Evolutionary conservation across 2,113 vertebrate genomes (phyloP), one percentile per base, ranked within the genome.

Genomic region (Otis tarda): DNA sequence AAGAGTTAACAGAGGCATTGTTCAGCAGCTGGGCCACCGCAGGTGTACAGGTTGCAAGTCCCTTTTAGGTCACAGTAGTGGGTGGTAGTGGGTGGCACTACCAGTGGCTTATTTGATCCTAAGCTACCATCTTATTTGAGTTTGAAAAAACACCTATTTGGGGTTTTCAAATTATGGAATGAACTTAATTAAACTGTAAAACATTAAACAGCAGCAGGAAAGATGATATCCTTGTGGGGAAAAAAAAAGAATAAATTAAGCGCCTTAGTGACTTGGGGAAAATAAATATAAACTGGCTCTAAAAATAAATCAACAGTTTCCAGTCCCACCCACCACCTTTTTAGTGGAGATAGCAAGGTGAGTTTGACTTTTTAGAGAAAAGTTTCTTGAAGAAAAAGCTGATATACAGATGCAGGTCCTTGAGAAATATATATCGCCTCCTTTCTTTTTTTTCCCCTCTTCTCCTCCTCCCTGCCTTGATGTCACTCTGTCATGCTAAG

Each of bases 131-230:
- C 93, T 95, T 91, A 96, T 95, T 96, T 94, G 56, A 93, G 94
- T 71, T 82, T 69, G 83, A 93, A 94, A 93, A 95, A 82, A 89
- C 1, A 2, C 59, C 78, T 82, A 83, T 67, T 95, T 4, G 52
- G 91, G 96, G 96, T 94, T 97, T 96, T 87, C 20, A 95, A 93
- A 96, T 96, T 96, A 86, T 76, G 88, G 94, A 97, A 96, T 83
- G 57, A 90, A 91, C 86, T 95, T 97, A 97, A 97, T 97, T 96
- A 97, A 97, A 95, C 94, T 94, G 79, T 86, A 97, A 96, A 97
- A 88, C 96, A 94, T 97, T 97, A 97, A 97, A 95, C 71, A 94
- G 81, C 61, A 65, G 30, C 63, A 80, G 69, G 91, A 96, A 97
- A 96, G 69, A 96, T 84, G 4, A 98, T 97, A 97, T 47, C 43